A percentile compares a stretch with the other conserved stretches of the same genome.
phyloP scores from a whole-genome alignment of 1,140 invertebrate species.

The Octopus sinensis region DNA sequence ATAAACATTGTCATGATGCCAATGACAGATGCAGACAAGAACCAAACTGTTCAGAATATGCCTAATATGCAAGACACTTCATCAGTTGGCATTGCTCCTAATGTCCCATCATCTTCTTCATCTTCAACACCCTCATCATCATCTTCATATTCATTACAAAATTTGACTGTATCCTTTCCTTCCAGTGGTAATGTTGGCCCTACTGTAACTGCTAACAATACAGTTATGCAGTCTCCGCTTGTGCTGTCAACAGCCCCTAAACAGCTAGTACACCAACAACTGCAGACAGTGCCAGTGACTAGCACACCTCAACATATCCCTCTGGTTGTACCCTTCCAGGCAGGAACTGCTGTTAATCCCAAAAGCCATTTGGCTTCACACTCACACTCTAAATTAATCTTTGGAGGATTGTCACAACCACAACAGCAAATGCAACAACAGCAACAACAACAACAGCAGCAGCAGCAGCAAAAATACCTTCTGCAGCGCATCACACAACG shows the following conservation, averaged over 20 bases:
- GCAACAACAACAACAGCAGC: conserved; percentile 1
- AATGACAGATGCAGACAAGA: not conserved
- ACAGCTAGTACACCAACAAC: not conserved
- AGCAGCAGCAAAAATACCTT: not conserved
- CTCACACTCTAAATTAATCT: not conserved
- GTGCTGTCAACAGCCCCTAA: not conserved
- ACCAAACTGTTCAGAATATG: not conserved
- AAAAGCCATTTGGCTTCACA: not conserved
- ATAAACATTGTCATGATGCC: conserved; percentile 9
- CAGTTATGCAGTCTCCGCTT: not conserved
- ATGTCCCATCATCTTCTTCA: not conserved
- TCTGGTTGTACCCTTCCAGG: not conserved
- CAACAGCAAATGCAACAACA: not conserved
- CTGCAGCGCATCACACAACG: not conserved
- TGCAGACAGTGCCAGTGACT: not conserved
- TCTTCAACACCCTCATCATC: not conserved
- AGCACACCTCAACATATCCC: not conserved
- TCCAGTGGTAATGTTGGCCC: not conserved
- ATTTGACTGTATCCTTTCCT: not conserved
- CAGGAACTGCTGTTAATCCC: not conserved
- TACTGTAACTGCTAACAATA: not conserved
- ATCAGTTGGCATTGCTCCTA: not conserved
- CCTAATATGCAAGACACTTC: conserved; percentile 2
- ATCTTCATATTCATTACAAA: conserved; percentile 1
- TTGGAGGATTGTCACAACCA: not conserved